These are phyloP conservation scores for Pemphredon lugubris DNA, from an alignment of 2,888 invertebrate species.

Conservation along the genomic window DNA sequence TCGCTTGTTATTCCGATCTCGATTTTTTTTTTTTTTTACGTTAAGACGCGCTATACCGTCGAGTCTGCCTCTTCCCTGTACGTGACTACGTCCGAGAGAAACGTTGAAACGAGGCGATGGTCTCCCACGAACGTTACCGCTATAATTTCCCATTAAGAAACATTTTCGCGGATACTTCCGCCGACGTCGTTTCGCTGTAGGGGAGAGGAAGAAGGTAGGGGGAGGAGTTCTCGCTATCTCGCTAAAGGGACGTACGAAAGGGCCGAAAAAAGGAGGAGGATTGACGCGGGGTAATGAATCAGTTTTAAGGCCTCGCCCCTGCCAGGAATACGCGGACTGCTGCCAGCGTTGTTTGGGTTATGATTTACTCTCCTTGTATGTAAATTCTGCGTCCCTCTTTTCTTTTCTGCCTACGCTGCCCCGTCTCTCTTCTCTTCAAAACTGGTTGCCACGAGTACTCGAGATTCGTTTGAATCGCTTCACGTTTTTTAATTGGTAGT, in stretches of 20 bases:
- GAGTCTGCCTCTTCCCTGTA: constrained; percentile 43
- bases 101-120: neutral
- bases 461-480: neutral
- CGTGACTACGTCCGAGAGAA: constrained; percentile 28
- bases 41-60: no score
- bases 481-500: no score
- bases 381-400: constrained; percentile 66
- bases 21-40: no score
- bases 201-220: neutral
- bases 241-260: neutral
- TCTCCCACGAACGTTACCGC: constrained; percentile 37
- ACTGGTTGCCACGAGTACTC: constrained; percentile 23
- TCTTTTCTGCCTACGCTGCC: constrained; percentile 21
- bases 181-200: constrained; percentile 24
- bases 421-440: constrained; percentile 18
- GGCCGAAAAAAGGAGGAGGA: constrained; percentile 33
- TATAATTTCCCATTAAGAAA: constrained; percentile 75
- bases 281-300: constrained; percentile 75
- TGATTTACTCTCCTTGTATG: constrained; percentile 76
- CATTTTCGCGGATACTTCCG: constrained; percentile 45
- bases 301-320: constrained; percentile 74
- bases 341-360: constrained; percentile 73
- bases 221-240: constrained; percentile 2
- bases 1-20: constrained; percentile 43
- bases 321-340: constrained; percentile 68